phyloP scores from a whole-genome alignment of 2,113 vertebrate genomes.

The Prunella fulvescens region DNA sequence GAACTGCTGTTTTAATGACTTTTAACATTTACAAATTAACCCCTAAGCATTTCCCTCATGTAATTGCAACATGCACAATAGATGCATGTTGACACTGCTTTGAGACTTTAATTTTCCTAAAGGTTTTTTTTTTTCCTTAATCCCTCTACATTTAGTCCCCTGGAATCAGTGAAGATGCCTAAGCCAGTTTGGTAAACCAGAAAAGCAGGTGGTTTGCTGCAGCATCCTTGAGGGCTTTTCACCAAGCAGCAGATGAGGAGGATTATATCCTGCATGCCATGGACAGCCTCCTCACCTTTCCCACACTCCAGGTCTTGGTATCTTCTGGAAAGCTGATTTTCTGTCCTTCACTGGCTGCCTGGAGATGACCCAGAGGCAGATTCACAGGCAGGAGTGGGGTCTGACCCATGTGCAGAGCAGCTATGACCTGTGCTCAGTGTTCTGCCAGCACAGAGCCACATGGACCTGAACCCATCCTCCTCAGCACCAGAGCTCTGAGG shows the following conservation, averaged over 20 bases:
- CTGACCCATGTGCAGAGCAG: neutral
- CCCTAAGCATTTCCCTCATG: neutral
- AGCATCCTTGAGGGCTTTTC: neutral
- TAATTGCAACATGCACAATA: neutral
- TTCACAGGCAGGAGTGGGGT: neutral
- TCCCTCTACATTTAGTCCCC: neutral
- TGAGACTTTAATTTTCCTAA: neutral
- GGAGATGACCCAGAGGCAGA: neutral
- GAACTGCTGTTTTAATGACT: neutral
- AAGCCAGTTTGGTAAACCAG: neutral
- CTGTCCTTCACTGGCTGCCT: neutral
- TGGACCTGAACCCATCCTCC: neutral
- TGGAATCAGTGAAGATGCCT: neutral
- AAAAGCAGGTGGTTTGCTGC: neutral
- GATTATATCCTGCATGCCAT: rapidly evolving
- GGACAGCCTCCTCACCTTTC: neutral
- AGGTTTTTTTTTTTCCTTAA: neutral
- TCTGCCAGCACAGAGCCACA: too few species aligned
- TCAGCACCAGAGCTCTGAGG: neutral
- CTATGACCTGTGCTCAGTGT: too few species aligned
- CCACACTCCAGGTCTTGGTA: neutral
- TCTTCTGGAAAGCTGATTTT: neutral
- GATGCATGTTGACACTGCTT: neutral
- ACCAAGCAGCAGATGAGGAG: neutral
- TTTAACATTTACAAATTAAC: neutral